Conservation (phyloP, 2,888 invertebrate species). For the Aleiodes leptofemur region DNA sequence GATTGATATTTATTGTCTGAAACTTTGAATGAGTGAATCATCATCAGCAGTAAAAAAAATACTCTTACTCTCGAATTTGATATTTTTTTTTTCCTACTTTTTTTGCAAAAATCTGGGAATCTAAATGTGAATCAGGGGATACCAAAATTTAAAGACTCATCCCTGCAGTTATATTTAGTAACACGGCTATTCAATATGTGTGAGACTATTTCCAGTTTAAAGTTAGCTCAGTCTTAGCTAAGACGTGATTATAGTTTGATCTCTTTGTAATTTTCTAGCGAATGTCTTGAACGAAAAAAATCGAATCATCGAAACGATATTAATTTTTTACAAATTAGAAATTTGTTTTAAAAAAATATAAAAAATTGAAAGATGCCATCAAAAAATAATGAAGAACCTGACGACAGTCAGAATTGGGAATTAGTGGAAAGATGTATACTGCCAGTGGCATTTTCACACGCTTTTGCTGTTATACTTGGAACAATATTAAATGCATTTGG, state of each 20-base stretch:
- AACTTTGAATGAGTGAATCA: no score
- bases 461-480: constrained; percentile 85
- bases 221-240: constrained; percentile 72
- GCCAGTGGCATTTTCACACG: constrained; percentile 88
- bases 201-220: constrained; percentile 72
- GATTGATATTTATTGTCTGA: no score
- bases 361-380: constrained; percentile 53
- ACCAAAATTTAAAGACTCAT: constrained; percentile 64
- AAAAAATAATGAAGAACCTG: constrained; percentile 67
- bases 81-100: neutral
- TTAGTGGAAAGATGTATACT: constrained; percentile 84
- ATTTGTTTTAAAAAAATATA: constrained; percentile 40
- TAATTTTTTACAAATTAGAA: constrained; percentile 34
- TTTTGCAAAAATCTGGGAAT: constrained; percentile 41
- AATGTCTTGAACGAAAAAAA: constrained; percentile 18
- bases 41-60: no score
- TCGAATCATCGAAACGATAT: constrained; percentile 38
- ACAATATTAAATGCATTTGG: constrained; percentile 83
- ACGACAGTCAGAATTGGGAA: constrained; percentile 77
- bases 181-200: constrained; percentile 63
- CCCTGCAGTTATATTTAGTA: constrained; percentile 71
- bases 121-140: constrained; percentile 59
- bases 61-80: no score
- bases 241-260: constrained; percentile 59
- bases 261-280: constrained; percentile 35